Evolutionary conservation across 2,888 invertebrate genomes (phyloP), one percentile per base, ranked within the genome.

Genomic region (Dolomedes plantarius): DNA sequence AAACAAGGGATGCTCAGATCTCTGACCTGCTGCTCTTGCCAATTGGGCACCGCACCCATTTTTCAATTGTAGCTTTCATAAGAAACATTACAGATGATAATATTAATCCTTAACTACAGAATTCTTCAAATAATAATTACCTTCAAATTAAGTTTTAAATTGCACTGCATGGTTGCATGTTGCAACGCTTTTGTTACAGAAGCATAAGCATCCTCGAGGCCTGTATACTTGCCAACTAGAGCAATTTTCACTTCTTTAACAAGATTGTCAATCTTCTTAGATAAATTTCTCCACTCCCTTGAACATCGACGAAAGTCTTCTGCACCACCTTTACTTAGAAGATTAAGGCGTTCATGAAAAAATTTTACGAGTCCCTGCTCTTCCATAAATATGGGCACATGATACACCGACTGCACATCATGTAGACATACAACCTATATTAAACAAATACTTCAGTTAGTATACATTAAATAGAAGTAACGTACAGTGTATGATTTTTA

Each of bases 191-290:
- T 99, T 0, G 95, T 95, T 0, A 99, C 96, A 0, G 99, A 99
- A 0, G 98, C 96, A 90, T 99, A 99, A 0, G 99, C 95, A 92
- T 99, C 99, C 90, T 97, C 96, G 16, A 98, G 92, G 90, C 96
- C 95, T 0, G 98, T 98, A 91, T 99, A 99, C 92, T 99, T 99
- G 6, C 99, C 99, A 0, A 99, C 99, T 1, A 99, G 92, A 0
- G 96, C 96, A 82, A 99, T 98, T 87, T 94, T 95, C 0, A 98
- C 96, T 90, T 95, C 95, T 90, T 95, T 94, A n/a, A 95, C 94
- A 11, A 97, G 92, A 89, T 95, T 94, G 90, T 97, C 97, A 50
- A 96, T 93, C 92, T 92, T 94, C 89, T 96, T 95, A 0, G 97
- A 96, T 31, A 99, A 92, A 90, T 96, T 95, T 76, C 94, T 95